Evolutionary conservation across 2,888 invertebrate genomes (phyloP), one percentile per base, ranked within the genome.

Genomic region (Clostera curtula): DNA sequence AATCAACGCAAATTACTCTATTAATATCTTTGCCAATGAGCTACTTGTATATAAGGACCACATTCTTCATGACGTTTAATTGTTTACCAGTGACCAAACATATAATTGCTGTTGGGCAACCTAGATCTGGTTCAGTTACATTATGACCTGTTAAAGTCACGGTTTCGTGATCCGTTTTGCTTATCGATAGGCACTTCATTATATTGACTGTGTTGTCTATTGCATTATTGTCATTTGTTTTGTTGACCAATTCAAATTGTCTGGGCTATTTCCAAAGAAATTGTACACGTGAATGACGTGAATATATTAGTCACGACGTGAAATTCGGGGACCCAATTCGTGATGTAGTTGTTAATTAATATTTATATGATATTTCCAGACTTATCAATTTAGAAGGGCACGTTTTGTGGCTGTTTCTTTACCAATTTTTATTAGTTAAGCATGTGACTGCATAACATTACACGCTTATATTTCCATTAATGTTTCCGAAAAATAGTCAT

Each of bases 101-200:
- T 49, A 50, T 57, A 58, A 54, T 55, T 54, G 49, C 32, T 23
- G 26, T 63, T 61, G 49, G 39, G 53, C 31, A 56, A 56, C 25
- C 44, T 7, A 40, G 42, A 43, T 40, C 40, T 40, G 34, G 47
- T 50, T 45, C 29, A 35, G 34, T 34, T 31, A 41, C 30, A 38
- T 33, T 49, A 33, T 34, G 44, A 57, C 57, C 45, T 53, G 50
- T 37, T 46, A 19, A 19, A 40, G 54, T 56, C 58, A 58, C 55
- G 54, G 43, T 53, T 50, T 60, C 57, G 61, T 61, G 62, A 54
- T 55, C 45, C 34, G 29, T 43, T 45, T 42, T 14, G 36, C 50
- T 60, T 60, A 56, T 64, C 59, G 44, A 48, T 49, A 42, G 34
- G 46, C 41, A 36, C 34, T 36, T 59, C 50, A 52, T 57, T 57